Base-by-base conservation (phyloP, 2,797 vertebrate species). In the Petrocephalus schoutedeni region DNA sequence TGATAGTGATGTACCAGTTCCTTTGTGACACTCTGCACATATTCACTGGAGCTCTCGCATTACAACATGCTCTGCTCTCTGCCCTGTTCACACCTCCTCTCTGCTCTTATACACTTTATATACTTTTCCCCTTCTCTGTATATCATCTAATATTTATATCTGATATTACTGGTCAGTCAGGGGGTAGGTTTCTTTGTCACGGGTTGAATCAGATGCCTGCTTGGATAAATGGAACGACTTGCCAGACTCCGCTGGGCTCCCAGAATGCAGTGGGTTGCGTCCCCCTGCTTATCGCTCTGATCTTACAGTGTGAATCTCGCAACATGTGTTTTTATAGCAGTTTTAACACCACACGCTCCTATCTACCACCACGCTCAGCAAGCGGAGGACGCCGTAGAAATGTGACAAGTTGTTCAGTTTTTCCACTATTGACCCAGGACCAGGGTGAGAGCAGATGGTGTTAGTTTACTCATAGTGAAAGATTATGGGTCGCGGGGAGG, bases 101-200 rank as follows among this genome's bases (percentile, higher is more conserved):
- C 56, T 85, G 41, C 58, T 49, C 54, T 56, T 32, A 85, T 88
- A 59, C 87, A 54, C 77, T 88, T 64, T 56, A 85, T 88, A 59
- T 80, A 67, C 77, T 88, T 64, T 56, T n/a, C 51, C 51, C 54
- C 2, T 53, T 16, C 36, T 45, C 84, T 86, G 59, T 80, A 85
- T 88, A 88, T 71, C 36, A 41, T 36, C 12, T 71, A 41, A 71
- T 36, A 71, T 36, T 77, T 49, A 8, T 49, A 80, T 80, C 74
- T 80, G 41, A 80, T 49, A 49, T 80, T 45, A 45, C 49, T 49
- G 36, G 7, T 80, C 36, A 80, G 36, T 80, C 14, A n/a, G 74
- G 14, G 74, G 16, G 41, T 80, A 77, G 32, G 36, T 77, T 19
- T 45, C 16, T 45, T 19, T 41, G 5, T 45, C 0, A 23, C 28